phyloP scores from a whole-genome alignment of 2,113 vertebrate genomes.

The Muscicapa adusta region DNA sequence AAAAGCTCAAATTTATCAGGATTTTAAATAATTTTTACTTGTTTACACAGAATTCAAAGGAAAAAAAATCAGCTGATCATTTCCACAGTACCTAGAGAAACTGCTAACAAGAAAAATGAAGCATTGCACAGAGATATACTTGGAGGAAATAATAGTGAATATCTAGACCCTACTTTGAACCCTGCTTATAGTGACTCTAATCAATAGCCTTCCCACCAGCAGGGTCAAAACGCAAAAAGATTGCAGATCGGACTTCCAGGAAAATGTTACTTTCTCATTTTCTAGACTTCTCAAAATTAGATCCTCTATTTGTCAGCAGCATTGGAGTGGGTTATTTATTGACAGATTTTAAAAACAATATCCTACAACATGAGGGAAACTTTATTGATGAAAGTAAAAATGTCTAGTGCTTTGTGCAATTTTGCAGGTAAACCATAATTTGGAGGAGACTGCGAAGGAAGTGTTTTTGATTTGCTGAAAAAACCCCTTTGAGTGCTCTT shows the following conservation, averaged over 20 bases:
- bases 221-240: background rate
- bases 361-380: background rate
- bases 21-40: background rate
- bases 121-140: background rate
- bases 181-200: background rate
- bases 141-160: background rate
- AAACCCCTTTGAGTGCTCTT: background rate
- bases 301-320: background rate
- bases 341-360: background rate
- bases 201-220: background rate
- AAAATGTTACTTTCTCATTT: background rate
- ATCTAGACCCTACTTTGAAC: background rate
- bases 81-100: background rate
- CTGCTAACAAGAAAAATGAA: background rate
- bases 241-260: background rate
- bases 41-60: background rate
- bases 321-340: background rate
- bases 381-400: background rate
- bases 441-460: background rate
- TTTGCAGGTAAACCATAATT: background rate
- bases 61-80: background rate
- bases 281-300: background rate
- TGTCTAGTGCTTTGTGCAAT: background rate
- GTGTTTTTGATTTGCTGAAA: background rate
- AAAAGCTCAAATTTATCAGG: background rate